A percentile compares a stretch with the other conserved stretches of the same genome.
These are phyloP conservation scores for Rhopalosiphum maidis DNA, from an alignment of 1,140 invertebrate genomes.

Conservation along the genomic window DNA sequence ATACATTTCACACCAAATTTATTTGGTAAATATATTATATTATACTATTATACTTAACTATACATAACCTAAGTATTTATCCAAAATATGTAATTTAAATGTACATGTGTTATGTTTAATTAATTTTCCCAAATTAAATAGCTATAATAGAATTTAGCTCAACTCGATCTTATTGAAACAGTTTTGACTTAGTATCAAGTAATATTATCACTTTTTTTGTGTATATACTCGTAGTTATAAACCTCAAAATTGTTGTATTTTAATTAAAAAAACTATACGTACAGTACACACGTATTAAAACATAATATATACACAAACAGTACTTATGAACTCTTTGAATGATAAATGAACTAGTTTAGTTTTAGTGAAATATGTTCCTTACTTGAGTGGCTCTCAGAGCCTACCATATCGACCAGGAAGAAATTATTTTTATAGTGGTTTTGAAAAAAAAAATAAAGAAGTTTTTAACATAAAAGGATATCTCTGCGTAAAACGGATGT, in stretches of 20 bases:
- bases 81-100: too few species aligned
- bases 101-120: too few species aligned
- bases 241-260: not conserved
- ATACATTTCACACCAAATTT: too few species aligned
- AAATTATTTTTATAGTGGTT: slow-evolving; percentile 6
- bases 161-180: too few species aligned
- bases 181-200: not conserved
- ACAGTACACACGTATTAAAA: not conserved
- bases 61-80: too few species aligned
- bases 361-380: not conserved
- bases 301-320: not conserved
- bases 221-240: too few species aligned
- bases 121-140: too few species aligned
- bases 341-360: not conserved
- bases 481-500: not conserved
- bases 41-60: too few species aligned
- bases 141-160: too few species aligned
- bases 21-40: too few species aligned
- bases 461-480: slow-evolving; percentile 1
- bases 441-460: not conserved
- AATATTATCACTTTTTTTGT: not conserved
- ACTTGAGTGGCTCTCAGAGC: not conserved
- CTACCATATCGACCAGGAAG: not conserved
- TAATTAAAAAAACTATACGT: not conserved
- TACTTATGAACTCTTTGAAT: not conserved